Evolutionary conservation across 2,888 invertebrate genomes (phyloP).

Genomic region (Drosophila birchii): DNA sequence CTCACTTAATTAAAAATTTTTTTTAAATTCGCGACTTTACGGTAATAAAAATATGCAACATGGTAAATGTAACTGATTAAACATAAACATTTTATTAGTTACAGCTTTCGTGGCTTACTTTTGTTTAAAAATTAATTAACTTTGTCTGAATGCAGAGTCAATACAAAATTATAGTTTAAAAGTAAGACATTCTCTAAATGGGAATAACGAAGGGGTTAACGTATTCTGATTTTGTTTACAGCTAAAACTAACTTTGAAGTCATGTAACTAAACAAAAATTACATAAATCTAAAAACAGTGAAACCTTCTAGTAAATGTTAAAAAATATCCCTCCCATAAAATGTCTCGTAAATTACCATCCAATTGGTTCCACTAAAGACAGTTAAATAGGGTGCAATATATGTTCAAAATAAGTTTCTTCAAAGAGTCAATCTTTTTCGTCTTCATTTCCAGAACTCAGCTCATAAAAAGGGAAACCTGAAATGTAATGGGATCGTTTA

Average conservation of each 20-base stretch:
- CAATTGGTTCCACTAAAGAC: background rate
- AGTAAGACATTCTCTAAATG: background rate
- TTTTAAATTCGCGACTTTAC: too few species aligned
- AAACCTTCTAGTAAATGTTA: background rate
- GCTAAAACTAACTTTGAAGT: too few species aligned
- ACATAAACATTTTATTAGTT: background rate
- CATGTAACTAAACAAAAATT: background rate
- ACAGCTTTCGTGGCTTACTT: background rate
- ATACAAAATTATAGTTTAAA: background rate
- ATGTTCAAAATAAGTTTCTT: background rate
- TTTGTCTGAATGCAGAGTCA: too few species aligned
- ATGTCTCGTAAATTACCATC: slow-evolving; percentile 6
- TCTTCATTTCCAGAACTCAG: background rate
- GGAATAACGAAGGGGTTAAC: background rate
- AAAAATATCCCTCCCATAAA: background rate
- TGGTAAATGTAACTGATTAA: background rate
- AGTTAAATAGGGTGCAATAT: background rate
- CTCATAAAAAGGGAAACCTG: slow-evolving; percentile 14
- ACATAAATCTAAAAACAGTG: background rate
- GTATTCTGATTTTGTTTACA: background rate
- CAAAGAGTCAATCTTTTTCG: background rate
- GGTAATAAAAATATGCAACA: background rate
- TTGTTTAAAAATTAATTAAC: background rate
- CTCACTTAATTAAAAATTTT: background rate
- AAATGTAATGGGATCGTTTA: slow-evolving; percentile 18